These are phyloP conservation scores for Fregata magnificens DNA, from an alignment of 2,113 vertebrate genomes.

Conservation along the genomic window DNA sequence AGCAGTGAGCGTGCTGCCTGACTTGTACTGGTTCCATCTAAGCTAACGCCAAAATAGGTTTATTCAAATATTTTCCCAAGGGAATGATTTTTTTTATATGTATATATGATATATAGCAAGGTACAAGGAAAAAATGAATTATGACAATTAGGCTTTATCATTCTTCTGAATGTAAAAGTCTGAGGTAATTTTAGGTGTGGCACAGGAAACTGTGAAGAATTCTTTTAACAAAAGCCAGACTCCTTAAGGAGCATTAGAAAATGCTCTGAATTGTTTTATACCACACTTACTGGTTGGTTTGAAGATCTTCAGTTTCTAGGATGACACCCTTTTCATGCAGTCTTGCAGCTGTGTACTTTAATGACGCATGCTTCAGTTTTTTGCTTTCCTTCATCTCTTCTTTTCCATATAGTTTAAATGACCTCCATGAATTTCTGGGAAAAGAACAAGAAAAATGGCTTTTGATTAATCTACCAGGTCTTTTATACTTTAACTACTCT, in stretches of 20 bases:
- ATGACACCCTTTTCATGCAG: no score
- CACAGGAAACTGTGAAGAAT: background rate
- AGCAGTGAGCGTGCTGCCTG: background rate
- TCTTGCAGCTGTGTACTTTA: no score
- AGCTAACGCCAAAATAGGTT: background rate
- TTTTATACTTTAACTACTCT: no score
- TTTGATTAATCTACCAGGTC: no score
- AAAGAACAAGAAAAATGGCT: no score
- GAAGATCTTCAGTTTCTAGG: no score
- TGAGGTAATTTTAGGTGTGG: background rate
- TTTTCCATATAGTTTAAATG: no score
- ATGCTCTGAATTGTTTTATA: background rate
- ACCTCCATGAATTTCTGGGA: no score
- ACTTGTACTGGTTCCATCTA: background rate
- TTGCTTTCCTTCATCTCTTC: no score
- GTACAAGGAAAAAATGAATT: background rate
- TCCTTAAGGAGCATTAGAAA: background rate
- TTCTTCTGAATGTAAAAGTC: background rate
- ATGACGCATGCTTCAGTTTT: no score
- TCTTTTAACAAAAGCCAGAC: background rate
- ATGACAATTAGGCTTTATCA: background rate
- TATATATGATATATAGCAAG: background rate
- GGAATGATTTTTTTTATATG: no score
- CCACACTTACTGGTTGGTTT: slow-evolving; percentile 89
- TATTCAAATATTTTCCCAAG: background rate